phyloP scores from a whole-genome alignment of 2,797 vertebrate genomes.

The Anguilla marmorata region DNA sequence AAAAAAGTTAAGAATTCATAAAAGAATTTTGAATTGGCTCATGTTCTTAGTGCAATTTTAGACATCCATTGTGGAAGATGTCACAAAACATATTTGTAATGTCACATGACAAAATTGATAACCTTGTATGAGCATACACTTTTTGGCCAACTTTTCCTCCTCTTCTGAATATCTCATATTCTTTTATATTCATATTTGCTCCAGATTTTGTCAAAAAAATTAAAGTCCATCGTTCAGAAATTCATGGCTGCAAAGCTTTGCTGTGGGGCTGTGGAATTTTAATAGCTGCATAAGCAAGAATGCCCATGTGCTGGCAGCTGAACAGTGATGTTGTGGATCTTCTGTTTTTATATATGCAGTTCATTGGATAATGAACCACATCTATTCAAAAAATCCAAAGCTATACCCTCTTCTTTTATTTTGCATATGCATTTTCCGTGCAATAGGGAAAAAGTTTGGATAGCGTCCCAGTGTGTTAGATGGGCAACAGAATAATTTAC shows the following conservation, averaged over 20 bases:
- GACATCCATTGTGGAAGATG: no score
- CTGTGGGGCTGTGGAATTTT: background rate
- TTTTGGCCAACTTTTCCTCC: no score
- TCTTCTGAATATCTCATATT: no score
- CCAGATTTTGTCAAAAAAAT: background rate
- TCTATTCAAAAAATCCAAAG: background rate
- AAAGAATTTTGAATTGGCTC: no score
- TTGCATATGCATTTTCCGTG: slow-evolving; percentile 42
- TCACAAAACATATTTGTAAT: no score
- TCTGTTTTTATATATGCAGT: slow-evolving; percentile 2
- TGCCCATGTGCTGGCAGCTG: background rate
- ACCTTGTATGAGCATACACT: no score
- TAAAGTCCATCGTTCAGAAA: background rate
- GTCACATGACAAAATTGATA: no score
- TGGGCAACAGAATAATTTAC: slow-evolving; percentile 17
- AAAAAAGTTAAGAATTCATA: no score
- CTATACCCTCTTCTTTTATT: background rate
- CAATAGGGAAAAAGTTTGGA: slow-evolving; percentile 28
- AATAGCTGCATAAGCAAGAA: background rate
- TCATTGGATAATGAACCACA: background rate
- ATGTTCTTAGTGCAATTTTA: no score
- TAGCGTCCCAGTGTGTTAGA: slow-evolving; percentile 42
- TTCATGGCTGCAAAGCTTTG: background rate
- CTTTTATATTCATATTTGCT: background rate
- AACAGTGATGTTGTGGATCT: background rate